Percentiles rank a stretch among this genome's conserved stretches.
Conservation (phyloP, 2,797 vertebrate genomes). For the Danio choprae region DNA sequence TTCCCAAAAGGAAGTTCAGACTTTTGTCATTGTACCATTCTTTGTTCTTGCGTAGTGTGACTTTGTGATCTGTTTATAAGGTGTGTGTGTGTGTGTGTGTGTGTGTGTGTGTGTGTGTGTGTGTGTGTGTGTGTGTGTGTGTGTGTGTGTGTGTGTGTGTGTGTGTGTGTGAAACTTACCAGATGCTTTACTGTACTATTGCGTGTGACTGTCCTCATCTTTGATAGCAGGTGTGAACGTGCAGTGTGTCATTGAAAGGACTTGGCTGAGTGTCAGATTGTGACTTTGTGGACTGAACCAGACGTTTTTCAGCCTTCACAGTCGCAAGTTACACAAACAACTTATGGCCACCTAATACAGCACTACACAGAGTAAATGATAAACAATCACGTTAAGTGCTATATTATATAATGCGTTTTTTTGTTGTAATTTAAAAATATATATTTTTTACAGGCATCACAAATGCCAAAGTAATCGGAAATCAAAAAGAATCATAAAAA, state of each 20-base stretch:
- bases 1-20: not conserved
- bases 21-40: not conserved
- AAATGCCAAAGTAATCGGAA: too few species aligned
- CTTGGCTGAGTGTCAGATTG: not conserved
- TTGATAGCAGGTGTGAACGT: constrained; percentile 64
- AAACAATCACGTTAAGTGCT: too few species aligned
- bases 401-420: too few species aligned
- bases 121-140: constrained; percentile 46
- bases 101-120: constrained; percentile 40
- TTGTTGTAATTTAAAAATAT: too few species aligned
- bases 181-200: constrained; percentile 78
- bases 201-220: constrained; percentile 69
- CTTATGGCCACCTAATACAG: not conserved
- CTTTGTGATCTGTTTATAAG: constrained; percentile 18
- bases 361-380: too few species aligned
- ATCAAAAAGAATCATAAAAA: too few species aligned
- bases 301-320: not conserved
- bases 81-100: constrained; percentile 48
- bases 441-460: too few species aligned
- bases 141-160: constrained; percentile 48
- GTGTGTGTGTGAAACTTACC: constrained; percentile 57
- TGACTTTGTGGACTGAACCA: not conserved
- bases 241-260: constrained; percentile 57
- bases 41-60: constrained; percentile 1
- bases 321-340: not conserved